A percentile compares a stretch with the other conserved stretches of the same genome.
These are phyloP conservation scores for Pseudomyrmex sp. DNA, from an alignment of 1,140 invertebrate species.

Conservation along the genomic window DNA sequence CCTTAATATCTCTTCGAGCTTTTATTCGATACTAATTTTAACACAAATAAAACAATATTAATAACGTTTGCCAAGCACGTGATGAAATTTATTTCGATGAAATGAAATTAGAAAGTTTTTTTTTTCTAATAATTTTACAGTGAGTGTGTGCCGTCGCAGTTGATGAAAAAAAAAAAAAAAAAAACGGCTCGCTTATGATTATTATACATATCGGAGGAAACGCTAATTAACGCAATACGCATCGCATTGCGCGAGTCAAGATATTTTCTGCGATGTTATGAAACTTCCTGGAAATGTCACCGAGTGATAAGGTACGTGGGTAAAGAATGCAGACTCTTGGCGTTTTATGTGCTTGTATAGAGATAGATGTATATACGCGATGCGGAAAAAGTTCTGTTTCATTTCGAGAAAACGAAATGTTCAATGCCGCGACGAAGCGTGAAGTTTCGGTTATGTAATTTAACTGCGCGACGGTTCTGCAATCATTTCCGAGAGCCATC, in stretches of 20 bases:
- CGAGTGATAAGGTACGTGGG: not conserved
- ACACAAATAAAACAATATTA: no score
- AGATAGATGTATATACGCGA: not conserved
- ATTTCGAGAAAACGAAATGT: not conserved
- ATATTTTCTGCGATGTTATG: not conserved
- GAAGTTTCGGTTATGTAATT: constrained; percentile 17
- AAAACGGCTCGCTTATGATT: not conserved
- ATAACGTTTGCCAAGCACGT: no score
- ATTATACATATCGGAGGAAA: not conserved
- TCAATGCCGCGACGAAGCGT: not conserved
- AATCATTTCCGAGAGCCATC: constrained; percentile 1
- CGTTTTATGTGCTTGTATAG: not conserved
- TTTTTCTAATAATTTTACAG: no score
- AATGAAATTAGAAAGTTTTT: not conserved
- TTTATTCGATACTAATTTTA: no score
- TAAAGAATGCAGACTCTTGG: not conserved
- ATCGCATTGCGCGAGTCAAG: not conserved
- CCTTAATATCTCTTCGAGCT: no score
- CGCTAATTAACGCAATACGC: not conserved
- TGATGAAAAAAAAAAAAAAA: no score
- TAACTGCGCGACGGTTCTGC: not conserved
- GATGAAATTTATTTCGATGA: no score
- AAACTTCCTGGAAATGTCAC: not conserved
- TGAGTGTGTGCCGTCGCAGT: no score
- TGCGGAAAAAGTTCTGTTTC: not conserved